A percentile compares a stretch with the other conserved stretches of the same genome.
phyloP scores from a whole-genome alignment of 2,888 invertebrate species.

The Tortrix viridana region DNA sequence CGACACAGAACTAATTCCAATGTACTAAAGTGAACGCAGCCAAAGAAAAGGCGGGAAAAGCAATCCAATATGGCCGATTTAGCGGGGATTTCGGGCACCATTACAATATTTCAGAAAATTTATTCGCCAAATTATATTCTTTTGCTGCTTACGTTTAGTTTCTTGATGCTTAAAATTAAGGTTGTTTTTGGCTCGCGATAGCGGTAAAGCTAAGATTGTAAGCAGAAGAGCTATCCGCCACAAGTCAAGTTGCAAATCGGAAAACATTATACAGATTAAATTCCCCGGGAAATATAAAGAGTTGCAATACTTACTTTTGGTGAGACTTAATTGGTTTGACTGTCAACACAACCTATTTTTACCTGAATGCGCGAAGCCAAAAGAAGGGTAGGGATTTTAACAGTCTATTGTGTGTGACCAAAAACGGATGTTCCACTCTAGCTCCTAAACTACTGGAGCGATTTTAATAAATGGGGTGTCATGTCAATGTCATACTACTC shows the following conservation, averaged over 20 bases:
- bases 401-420: no score
- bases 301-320: slow-evolving; percentile 39
- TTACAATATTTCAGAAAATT: slow-evolving; percentile 64
- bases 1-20: slow-evolving; percentile 29
- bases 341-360: no score
- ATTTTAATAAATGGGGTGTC: no score
- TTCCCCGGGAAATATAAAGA: slow-evolving; percentile 53
- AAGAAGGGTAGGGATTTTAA: no score
- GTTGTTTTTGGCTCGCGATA: slow-evolving; percentile 41
- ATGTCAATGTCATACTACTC: no score
- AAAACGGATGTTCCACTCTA: no score
- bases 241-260: slow-evolving; percentile 73
- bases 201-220: slow-evolving; percentile 43
- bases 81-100: slow-evolving; percentile 62
- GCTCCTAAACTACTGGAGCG: no score
- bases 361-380: no score
- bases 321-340: no score
- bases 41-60: slow-evolving; percentile 54
- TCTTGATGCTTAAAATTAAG: slow-evolving; percentile 20
- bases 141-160: slow-evolving; percentile 20
- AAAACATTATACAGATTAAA: slow-evolving; percentile 76
- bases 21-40: slow-evolving; percentile 41
- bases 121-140: slow-evolving; percentile 45
- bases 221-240: slow-evolving; percentile 57
- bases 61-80: slow-evolving; percentile 71